These are phyloP conservation scores for Urocitellus parryii DNA, from an alignment of 2,113 vertebrate species.

Conservation along the genomic window DNA sequence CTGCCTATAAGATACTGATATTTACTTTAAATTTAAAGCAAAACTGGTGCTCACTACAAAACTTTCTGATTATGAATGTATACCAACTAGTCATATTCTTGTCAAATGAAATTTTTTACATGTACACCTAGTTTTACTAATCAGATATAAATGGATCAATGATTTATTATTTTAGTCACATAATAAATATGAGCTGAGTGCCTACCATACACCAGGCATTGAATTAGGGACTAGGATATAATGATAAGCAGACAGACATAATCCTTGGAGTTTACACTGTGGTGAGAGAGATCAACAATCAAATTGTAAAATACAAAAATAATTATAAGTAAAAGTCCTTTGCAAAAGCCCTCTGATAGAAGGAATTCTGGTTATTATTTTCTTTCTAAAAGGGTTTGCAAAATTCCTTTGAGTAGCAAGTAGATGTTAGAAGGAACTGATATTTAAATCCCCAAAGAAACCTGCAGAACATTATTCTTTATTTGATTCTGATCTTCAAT, in stretches of 20 bases:
- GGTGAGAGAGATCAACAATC: background rate
- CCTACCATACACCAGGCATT: background rate
- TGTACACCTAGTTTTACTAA: background rate
- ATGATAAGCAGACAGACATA: background rate
- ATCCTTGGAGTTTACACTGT: background rate
- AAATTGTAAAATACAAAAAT: background rate
- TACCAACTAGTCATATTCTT: background rate
- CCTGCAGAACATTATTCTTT: background rate
- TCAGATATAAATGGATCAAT: background rate
- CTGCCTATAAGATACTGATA: background rate
- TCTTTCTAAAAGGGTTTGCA: background rate
- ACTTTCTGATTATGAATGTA: background rate
- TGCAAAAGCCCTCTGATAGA: background rate
- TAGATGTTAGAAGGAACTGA: background rate
- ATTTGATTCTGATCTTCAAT: background rate
- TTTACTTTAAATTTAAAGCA: background rate
- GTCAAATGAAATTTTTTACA: background rate
- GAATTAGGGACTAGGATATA: background rate
- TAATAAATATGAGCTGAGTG: background rate
- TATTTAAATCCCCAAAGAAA: background rate
- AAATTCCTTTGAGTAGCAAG: background rate
- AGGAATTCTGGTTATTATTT: background rate
- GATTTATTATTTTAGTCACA: background rate
- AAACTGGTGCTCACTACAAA: background rate
- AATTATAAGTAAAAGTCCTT: background rate